Conservation (phyloP, 2,113 vertebrate genomes). For the Pseudonaja textilis region DNA sequence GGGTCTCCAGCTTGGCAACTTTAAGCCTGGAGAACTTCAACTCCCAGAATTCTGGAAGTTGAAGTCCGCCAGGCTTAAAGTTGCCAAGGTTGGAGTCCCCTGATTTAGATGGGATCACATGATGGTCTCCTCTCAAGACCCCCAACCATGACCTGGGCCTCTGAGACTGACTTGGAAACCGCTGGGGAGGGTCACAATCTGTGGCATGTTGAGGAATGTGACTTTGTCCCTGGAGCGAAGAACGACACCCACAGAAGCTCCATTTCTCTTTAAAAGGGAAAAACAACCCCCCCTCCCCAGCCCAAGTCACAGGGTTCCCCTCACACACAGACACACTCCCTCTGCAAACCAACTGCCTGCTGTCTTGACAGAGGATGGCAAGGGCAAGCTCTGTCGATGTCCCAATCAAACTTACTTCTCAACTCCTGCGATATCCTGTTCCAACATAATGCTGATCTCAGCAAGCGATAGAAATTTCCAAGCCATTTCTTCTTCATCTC, state of each 20-base stretch:
- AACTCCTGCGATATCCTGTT: constrained; percentile 64
- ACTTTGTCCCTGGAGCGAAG: neutral
- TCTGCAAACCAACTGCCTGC: neutral
- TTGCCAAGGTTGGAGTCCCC: too few relatives aligned
- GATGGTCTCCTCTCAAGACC: neutral
- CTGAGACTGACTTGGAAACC: neutral
- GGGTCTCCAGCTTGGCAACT: too few relatives aligned
- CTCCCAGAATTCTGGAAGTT: too few relatives aligned
- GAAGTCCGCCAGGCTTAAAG: too few relatives aligned
- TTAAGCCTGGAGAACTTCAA: too few relatives aligned
- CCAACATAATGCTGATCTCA: constrained; percentile 69
- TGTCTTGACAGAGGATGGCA: too few relatives aligned
- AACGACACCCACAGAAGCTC: neutral
- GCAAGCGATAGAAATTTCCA: constrained; percentile 60
- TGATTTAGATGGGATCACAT: neutral
- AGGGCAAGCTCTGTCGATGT: neutral
- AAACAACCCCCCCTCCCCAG: neutral
- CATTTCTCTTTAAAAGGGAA: neutral
- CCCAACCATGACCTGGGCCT: neutral
- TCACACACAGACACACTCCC: neutral
- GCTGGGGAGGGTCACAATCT: neutral
- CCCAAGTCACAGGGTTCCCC: neutral
- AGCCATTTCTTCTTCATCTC: constrained; percentile 39
- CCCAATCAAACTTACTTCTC: constrained; percentile 70
- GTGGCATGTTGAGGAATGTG: neutral